phyloP scores from a whole-genome alignment of 2,797 vertebrate genomes.

The Falco novaeseelandiae region DNA sequence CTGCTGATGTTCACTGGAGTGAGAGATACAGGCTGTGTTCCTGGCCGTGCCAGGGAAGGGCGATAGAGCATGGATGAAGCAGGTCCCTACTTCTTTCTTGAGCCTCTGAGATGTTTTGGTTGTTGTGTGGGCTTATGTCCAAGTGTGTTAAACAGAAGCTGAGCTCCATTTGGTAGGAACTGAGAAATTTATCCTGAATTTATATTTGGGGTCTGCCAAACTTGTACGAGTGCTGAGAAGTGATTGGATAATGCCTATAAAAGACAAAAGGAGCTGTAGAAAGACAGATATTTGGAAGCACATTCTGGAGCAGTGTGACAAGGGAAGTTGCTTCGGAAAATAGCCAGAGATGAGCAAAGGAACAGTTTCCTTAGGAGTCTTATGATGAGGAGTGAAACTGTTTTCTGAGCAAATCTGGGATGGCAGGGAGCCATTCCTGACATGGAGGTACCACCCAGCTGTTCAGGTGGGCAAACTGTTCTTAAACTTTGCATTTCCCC shows the following conservation, averaged over 20 bases:
- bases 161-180: not conserved
- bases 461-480: not conserved
- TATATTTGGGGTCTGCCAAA: not conserved
- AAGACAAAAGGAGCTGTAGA: not conserved
- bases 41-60: not conserved
- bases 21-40: not conserved
- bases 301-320: not conserved
- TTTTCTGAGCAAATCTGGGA: not conserved
- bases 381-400: not conserved
- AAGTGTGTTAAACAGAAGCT: not conserved
- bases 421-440: not conserved
- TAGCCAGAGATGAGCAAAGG: not conserved
- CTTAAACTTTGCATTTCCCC: not conserved
- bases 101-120: not conserved
- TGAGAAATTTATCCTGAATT: not conserved
- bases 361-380: not conserved
- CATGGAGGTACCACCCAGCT: not conserved
- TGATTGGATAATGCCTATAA: not conserved
- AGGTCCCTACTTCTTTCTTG: not conserved
- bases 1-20: not conserved
- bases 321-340: not conserved
- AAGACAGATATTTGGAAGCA: not conserved
- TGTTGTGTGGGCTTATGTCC: not conserved
- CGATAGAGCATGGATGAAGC: not conserved
- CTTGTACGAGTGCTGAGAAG: not conserved